phyloP scores from a whole-genome alignment of 2,113 vertebrate species.

The Siniperca chuatsi region DNA sequence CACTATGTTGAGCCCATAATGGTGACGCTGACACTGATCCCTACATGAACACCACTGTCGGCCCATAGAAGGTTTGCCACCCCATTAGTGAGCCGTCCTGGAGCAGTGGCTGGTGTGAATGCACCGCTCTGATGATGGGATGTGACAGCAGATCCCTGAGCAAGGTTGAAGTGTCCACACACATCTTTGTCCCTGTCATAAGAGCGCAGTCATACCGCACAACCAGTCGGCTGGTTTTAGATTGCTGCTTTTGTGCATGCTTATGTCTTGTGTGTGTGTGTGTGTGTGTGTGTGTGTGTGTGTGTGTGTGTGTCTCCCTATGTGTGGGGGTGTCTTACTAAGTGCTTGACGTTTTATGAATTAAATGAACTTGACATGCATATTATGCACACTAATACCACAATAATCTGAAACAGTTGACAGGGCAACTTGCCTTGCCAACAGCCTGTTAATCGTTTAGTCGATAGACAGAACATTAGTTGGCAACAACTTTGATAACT shows the following conservation, averaged over 20 bases:
- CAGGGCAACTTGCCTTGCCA: background rate
- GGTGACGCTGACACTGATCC: constrained; percentile 47
- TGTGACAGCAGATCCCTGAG: constrained; percentile 78
- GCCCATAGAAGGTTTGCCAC: constrained; percentile 35
- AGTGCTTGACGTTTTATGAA: constrained; percentile 9
- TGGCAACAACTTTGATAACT: background rate
- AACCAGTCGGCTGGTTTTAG: constrained; percentile 5
- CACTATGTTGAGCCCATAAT: background rate
- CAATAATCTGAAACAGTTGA: constrained; percentile 33
- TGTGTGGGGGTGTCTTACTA: background rate
- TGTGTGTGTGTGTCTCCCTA: background rate
- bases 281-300: background rate
- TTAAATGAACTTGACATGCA: constrained; percentile 50
- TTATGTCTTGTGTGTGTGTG: background rate
- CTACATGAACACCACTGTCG: constrained; percentile 26
- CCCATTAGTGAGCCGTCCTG: constrained; percentile 54
- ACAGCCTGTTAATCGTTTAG: background rate
- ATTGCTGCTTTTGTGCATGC: background rate
- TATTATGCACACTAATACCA: constrained; percentile 40
- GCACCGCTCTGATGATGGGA: constrained; percentile 64
- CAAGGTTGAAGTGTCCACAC: constrained; percentile 74
- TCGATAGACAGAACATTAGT: background rate
- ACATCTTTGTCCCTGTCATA: constrained; percentile 72
- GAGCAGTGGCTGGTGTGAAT: constrained; percentile 52
- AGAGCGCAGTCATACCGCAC: constrained; percentile 25